Conservation (phyloP, 2,113 vertebrate species). For the Bubo scandiacus region DNA sequence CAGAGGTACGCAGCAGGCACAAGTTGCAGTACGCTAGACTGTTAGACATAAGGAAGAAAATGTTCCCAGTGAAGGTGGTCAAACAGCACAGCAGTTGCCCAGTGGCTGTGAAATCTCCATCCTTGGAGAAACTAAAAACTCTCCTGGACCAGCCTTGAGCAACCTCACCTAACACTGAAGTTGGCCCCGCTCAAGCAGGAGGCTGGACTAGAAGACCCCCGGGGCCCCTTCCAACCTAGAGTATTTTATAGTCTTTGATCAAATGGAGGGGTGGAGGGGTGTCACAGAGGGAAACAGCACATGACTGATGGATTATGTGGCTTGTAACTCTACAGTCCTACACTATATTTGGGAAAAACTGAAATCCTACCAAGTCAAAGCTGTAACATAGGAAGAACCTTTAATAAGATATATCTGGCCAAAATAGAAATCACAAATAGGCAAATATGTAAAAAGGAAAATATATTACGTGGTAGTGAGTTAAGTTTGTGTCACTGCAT, state of each 20-base stretch:
- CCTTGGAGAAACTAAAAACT: neutral
- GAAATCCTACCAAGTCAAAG: neutral
- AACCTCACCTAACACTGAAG: neutral
- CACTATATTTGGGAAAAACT: neutral
- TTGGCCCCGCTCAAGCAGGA: neutral
- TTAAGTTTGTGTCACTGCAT: neutral
- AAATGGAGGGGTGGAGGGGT: neutral
- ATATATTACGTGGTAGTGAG: accelerated
- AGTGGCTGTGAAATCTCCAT: neutral
- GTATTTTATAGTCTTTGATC: neutral
- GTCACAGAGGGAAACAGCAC: neutral
- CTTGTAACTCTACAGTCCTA: neutral
- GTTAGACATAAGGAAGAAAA: neutral
- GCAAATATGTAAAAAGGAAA: neutral
- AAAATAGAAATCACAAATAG: neutral
- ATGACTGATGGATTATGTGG: neutral
- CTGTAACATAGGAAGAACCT: neutral
- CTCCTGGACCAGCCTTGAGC: neutral
- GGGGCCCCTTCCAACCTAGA: neutral
- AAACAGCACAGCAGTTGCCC: neutral
- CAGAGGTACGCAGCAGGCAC: neutral
- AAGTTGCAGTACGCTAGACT: neutral
- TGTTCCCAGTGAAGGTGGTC: neutral
- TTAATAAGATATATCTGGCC: neutral
- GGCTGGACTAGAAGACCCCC: neutral